Conservation (phyloP, 1,140 invertebrate species). For the Macrotrachela quadricornifera region DNA sequence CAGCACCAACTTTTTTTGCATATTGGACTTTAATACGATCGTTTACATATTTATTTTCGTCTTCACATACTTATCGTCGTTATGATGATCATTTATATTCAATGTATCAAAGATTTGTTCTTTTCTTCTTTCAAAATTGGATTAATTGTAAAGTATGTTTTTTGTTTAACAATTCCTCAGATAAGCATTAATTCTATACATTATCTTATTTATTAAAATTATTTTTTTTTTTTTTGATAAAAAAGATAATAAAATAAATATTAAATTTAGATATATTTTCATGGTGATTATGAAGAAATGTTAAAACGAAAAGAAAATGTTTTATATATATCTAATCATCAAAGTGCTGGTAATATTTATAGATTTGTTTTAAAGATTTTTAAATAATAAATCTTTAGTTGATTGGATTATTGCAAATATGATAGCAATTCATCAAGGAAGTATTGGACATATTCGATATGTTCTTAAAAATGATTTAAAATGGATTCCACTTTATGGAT, state of each 20-base stretch:
- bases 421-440: conserved; percentile 32
- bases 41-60: conserved; percentile 13
- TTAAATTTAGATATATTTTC: conserved; percentile 30
- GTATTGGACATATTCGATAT: conserved; percentile 32
- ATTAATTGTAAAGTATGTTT: conserved; percentile 29
- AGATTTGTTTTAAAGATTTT: no score
- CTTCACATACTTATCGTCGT: conserved; percentile 22
- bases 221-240: no score
- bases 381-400: conserved; percentile 24
- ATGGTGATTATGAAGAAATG: conserved; percentile 32
- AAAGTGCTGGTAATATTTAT: conserved; percentile 30
- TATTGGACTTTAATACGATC: no score
- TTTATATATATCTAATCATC: conserved; percentile 36
- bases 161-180: no score
- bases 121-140: conserved; percentile 35
- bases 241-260: no score
- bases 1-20: no score
- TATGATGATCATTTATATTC: conserved; percentile 32
- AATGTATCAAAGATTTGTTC: conserved; percentile 28
- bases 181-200: no score
- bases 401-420: conserved; percentile 37
- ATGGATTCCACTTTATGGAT: conserved; percentile 37
- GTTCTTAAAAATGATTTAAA: conserved; percentile 37
- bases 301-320: conserved; percentile 30
- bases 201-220: no score